A percentile compares a stretch with the other conserved stretches of the same genome.
phyloP scores from a whole-genome alignment of 2,888 invertebrate species.

The Dioctria linearis region DNA sequence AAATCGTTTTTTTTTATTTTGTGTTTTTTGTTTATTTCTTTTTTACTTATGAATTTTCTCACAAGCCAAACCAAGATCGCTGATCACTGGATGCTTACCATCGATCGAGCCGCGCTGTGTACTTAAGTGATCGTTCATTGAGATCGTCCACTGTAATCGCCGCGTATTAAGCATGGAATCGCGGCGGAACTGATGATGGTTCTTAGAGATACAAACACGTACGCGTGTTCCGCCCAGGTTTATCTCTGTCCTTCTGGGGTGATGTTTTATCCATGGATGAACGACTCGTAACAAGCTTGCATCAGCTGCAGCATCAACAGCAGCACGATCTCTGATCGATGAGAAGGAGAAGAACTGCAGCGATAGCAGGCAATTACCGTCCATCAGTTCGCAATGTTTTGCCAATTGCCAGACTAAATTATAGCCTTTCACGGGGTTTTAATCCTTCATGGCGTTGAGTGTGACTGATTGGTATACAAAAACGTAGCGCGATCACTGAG shows the following conservation, averaged over 20 bases:
- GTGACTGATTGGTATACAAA: constrained; percentile 25
- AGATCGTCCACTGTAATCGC: constrained; percentile 41
- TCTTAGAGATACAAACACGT: constrained; percentile 42
- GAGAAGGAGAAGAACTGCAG: constrained; percentile 24
- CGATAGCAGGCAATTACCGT: constrained; percentile 47
- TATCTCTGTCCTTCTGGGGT: background rate
- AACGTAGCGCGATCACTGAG: background rate
- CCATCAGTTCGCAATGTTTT: constrained; percentile 36
- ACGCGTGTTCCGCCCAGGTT: constrained; percentile 31
- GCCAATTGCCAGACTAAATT: constrained; percentile 26
- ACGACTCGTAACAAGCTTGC: background rate
- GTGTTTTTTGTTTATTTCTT: background rate
- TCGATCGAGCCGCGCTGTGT: constrained; percentile 24
- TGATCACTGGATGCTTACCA: constrained; percentile 38
- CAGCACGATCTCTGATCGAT: background rate
- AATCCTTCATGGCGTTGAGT: constrained; percentile 30
- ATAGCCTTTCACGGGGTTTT: background rate
- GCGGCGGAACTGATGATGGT: constrained; percentile 25
- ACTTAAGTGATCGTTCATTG: constrained; percentile 47
- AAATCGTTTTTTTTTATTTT: background rate
- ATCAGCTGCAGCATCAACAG: background rate
- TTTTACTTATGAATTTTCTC: constrained; percentile 19
- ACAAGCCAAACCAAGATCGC: constrained; percentile 32
- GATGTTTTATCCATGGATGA: too few species aligned
- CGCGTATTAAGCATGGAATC: constrained; percentile 13